phyloP scores from a whole-genome alignment of 2,797 vertebrate species.

The Gymnopithys bicolor region DNA sequence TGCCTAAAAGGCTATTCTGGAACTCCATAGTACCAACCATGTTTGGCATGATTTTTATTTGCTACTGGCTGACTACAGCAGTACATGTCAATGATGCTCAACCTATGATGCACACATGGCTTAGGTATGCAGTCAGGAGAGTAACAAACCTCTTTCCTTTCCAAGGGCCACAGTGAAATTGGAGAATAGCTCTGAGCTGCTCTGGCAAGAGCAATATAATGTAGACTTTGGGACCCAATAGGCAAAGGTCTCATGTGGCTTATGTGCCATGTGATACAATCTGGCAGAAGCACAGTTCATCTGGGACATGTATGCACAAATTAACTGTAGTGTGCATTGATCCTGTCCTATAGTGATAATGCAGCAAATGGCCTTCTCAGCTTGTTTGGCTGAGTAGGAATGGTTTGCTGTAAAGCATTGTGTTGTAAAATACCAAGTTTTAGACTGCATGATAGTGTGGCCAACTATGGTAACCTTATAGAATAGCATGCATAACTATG shows the following conservation, averaged over 20 bases:
- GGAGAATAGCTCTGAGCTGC: background rate
- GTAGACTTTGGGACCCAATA: background rate
- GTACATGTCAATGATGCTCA: background rate
- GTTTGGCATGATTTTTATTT: background rate
- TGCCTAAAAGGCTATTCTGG: background rate
- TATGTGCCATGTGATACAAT: background rate
- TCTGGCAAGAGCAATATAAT: background rate
- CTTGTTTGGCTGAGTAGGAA: background rate
- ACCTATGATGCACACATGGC: background rate
- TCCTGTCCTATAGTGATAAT: background rate
- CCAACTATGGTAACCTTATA: background rate
- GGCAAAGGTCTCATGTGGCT: rapidly evolving
- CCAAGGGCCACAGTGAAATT: background rate
- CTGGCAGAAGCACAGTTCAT: background rate
- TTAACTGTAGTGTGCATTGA: background rate
- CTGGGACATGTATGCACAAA: background rate
- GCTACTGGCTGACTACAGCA: background rate
- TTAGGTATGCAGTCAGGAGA: background rate
- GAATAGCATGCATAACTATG: background rate
- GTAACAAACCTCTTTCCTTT: background rate
- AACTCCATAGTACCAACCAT: background rate
- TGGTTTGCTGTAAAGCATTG: background rate
- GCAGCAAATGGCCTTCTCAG: background rate
- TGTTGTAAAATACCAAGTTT: background rate
- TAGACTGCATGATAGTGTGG: background rate